A percentile compares a stretch with the other conserved stretches of the same genome.
Evolutionary conservation across 1,140 invertebrate species (phyloP).

Genomic region (Leptopilina clavipes): DNA sequence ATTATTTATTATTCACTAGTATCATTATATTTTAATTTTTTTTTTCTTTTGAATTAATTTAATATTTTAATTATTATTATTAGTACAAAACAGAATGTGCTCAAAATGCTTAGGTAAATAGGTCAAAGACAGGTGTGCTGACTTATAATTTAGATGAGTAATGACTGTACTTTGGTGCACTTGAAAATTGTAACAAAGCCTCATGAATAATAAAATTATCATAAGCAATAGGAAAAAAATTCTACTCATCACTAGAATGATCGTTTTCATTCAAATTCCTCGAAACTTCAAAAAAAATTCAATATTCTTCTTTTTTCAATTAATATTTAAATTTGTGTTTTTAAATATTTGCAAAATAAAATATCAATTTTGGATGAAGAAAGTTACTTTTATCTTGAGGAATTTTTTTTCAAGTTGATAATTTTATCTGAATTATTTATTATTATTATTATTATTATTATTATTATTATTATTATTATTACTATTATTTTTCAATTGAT

Average conservation of each 20-base stretch:
- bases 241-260: not conserved
- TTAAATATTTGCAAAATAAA: no score
- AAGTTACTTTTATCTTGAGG: no score
- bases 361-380: no score
- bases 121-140: constrained; percentile 1
- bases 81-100: not conserved
- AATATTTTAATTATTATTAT: no score
- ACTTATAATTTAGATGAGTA: constrained; percentile 14
- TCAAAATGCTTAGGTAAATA: not conserved
- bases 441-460: no score
- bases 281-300: not conserved
- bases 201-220: constrained; percentile 7
- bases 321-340: no score
- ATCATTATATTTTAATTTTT: not conserved
- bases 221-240: not conserved
- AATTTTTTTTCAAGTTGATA: no score
- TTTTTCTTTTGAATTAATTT: no score
- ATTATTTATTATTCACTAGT: no score
- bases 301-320: no score
- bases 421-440: no score
- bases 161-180: constrained; percentile 6
- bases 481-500: constrained; percentile 1
- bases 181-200: constrained; percentile 12
- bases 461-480: no score
- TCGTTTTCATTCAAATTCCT: not conserved